Evolutionary conservation across 2,888 invertebrate genomes (phyloP), one percentile per base, ranked within the genome.

Genomic region (Sinhomidia bicolor): DNA sequence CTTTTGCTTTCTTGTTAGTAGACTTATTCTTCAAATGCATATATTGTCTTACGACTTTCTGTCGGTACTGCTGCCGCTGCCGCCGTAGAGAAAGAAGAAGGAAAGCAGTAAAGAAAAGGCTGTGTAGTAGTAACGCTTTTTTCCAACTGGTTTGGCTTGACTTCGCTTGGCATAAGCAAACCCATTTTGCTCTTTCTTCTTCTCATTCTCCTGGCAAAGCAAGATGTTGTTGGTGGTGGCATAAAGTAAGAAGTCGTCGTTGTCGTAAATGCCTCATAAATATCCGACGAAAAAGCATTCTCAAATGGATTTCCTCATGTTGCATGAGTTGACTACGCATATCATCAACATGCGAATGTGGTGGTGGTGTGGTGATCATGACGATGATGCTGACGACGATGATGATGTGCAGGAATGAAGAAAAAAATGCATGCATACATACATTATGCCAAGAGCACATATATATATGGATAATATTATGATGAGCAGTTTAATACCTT

Each of bases 281-380:
- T 85, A 85, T 85, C 78, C 79, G 36, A 60, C 79, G 51, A 80
- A 54, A 85, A 85, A 54, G 71, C 57, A 41, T 51, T 68, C 78
- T 57, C 79, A 86, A 86, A 79, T 86, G 85, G 79, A 80, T 86
- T 86, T 86, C 85, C 85, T 80, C 57, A 36, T 71, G 68, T 86
- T 86, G 85, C 85, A 86, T 86, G 85, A 85, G 85, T 65, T 85
- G 76, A 85, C 78, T 78, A 85, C 76, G 85, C 85, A 85, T 74
- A 85, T 78, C 85, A 85, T 62, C 83, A 74, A 9, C 68, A 51
- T 68, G 36, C 47, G 23, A 23, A 79, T 29, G 26, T n/a, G 12
- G 54, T 44, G 47, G 9, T 44, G 29, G 44, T 20, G 51, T 76
- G 36, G 20, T 79, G 79, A 26, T 32, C 12, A 10, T 14, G 44